Conservation (phyloP, 1,140 invertebrate genomes). For the Geopemphigus sp. region DNA sequence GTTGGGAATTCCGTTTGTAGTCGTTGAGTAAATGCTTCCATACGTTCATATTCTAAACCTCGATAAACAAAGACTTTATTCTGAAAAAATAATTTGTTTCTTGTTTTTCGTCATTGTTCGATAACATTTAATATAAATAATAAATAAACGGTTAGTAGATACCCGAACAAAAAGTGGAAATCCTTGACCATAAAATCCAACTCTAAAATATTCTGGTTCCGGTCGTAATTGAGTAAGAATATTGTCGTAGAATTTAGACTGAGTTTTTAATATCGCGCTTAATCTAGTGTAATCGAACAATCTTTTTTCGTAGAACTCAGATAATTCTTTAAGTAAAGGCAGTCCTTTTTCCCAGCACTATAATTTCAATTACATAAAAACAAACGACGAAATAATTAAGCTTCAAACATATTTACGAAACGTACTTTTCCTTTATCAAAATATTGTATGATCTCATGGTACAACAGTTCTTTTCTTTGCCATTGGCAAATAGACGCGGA, state of each 20-base stretch:
- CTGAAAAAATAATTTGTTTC: constrained; percentile 60
- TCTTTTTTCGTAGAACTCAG: constrained; percentile 81
- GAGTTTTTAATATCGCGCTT: constrained; percentile 76
- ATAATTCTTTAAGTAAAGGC: constrained; percentile 87
- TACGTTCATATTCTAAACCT: constrained; percentile 91
- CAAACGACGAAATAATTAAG: neutral
- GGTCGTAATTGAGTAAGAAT: constrained; percentile 82
- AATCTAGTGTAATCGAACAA: constrained; percentile 89
- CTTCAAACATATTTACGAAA: neutral
- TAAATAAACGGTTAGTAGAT: constrained; percentile 55
- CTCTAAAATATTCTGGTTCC: constrained; percentile 94
- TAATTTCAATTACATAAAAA: constrained; percentile 52
- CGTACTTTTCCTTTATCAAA: constrained; percentile 90
- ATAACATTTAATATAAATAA: constrained; percentile 48
- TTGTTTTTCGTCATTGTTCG: constrained; percentile 42
- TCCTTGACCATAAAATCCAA: constrained; percentile 91
- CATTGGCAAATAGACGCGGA: constrained; percentile 74
- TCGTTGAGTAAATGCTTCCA: constrained; percentile 89
- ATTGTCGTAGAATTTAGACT: constrained; percentile 88
- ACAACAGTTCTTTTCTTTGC: constrained; percentile 89
- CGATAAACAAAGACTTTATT: constrained; percentile 96
- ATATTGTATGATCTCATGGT: constrained; percentile 87
- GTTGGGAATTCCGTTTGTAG: constrained; percentile 90
- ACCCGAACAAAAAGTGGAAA: constrained; percentile 93
- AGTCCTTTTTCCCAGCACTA: constrained; percentile 95